Percentiles rank a stretch among this genome's conserved stretches.
Evolutionary conservation across 2,888 invertebrate species (phyloP).

Genomic region (Lithodes maja): DNA sequence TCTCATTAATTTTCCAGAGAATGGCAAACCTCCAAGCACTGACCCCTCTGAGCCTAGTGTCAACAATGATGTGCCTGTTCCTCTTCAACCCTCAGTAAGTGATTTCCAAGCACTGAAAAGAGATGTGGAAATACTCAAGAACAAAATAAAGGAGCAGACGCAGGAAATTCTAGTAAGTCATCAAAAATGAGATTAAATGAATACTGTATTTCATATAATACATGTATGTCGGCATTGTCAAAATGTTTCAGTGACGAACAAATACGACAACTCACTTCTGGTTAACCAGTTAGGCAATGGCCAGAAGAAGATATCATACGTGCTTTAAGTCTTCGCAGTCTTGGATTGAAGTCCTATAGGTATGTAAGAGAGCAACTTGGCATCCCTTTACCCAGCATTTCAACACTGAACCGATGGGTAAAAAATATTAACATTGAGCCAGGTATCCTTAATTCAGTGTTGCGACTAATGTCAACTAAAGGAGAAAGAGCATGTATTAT

Average conservation of each 20-base stretch:
- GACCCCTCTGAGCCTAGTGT: too few relatives aligned
- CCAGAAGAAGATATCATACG: neutral
- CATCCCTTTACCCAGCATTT: conserved; percentile 1
- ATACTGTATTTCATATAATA: too few relatives aligned
- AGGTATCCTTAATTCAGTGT: conserved; percentile 4
- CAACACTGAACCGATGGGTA: conserved; percentile 18
- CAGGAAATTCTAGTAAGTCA: too few relatives aligned
- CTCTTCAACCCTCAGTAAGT: too few relatives aligned
- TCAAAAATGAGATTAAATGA: too few relatives aligned
- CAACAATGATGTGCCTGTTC: too few relatives aligned
- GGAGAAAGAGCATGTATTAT: conserved; percentile 19
- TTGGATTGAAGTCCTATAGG: conserved; percentile 7
- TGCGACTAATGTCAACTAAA: neutral
- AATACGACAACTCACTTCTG: neutral
- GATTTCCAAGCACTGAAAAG: too few relatives aligned
- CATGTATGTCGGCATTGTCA: neutral
- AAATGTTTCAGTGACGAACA: neutral
- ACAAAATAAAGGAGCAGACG: too few relatives aligned
- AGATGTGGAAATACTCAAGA: too few relatives aligned
- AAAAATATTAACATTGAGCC: conserved; percentile 8
- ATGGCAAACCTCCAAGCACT: too few relatives aligned
- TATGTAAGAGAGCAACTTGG: conserved; percentile 9
- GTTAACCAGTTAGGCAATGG: conserved; percentile 16
- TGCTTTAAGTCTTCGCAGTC: conserved; percentile 10
- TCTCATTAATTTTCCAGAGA: too few relatives aligned